Base-by-base conservation (phyloP, 2,797 vertebrate genomes). In the Microctenopoma lineatum region DNA sequence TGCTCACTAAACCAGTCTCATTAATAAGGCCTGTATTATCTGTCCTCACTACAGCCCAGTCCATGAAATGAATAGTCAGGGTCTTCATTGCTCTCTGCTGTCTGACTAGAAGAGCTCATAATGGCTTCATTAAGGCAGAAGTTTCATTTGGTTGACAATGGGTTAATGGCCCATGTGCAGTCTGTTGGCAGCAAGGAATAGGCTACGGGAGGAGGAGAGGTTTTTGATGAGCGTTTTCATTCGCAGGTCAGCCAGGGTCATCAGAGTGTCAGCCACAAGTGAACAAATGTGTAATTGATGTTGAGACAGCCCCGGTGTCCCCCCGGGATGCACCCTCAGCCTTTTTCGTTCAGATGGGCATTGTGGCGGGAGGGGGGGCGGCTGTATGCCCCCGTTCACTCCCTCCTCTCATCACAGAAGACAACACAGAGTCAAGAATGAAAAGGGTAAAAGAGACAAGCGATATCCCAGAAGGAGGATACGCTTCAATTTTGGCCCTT, bases 121-220 rank as follows among this genome's bases (percentile, higher is more conserved):
- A 94, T 94, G 93, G 95, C 92, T 95, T 94, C 93, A 95, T 95
- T 93, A 89, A 95, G 93, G 93, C 92, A 93, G 92, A 92, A 92
- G 90, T 93, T 94, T 89, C 75, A 94, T 95, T 94, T 94, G 93
- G 88, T 92, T 94, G 89, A 95, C 94, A 95, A 96, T 93, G 91
- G 92, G 81, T 94, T 95, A 95, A 94, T 92, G 88, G 91, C 89
- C 88, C 82, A 88, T 90, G 89, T 75, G 85, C 84, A 87, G 90
- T 91, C 90, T 87, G 89, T 92, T 92, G 84, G 84, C 84, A 70
- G 71, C 75, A 57, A 26, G 81, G 77, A 80, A 83, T 83, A 77
- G 81, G 68, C 81, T 18, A 36, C 73, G 64, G 77, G 84, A 85
- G 89, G 90, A 77, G 86, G 87, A 90, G 87, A 87, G 83, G 70